Evolutionary conservation across 2,888 invertebrate genomes (phyloP).

Genomic region (Acrobasis consociella): DNA sequence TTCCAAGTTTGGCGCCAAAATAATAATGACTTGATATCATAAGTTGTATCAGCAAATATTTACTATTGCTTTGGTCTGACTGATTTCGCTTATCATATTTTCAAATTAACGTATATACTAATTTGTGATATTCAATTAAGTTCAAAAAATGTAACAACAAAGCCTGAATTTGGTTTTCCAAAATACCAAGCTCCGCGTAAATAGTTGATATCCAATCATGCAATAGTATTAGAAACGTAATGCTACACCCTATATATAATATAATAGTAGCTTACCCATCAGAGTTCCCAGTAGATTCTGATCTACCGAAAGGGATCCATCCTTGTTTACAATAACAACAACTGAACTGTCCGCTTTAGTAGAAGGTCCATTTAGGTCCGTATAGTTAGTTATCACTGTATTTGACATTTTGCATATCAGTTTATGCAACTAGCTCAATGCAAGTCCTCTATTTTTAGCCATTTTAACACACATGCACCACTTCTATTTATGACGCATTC

Average conservation of each 20-base stretch:
- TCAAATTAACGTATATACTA: too few species aligned
- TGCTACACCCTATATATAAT: neutral
- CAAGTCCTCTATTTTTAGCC: constrained; percentile 74
- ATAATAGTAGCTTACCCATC: constrained; percentile 83
- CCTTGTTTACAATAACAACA: constrained; percentile 93
- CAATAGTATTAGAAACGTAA: neutral
- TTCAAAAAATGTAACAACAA: too few species aligned
- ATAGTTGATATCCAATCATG: too few species aligned
- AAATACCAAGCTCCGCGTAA: too few species aligned
- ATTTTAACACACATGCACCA: constrained; percentile 64
- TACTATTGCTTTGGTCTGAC: too few species aligned
- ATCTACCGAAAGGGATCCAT: constrained; percentile 92
- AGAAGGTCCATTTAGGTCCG: constrained; percentile 78
- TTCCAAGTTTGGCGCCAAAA: neutral
- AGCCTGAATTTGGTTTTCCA: too few species aligned
- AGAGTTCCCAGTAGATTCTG: constrained; percentile 90
- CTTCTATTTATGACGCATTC: constrained; percentile 73
- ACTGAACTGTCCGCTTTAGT: constrained; percentile 86
- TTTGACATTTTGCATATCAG: constrained; percentile 76
- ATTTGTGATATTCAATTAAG: too few species aligned
- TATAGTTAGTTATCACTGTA: constrained; percentile 80
- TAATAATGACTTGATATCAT: neutral
- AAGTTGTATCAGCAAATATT: too few species aligned
- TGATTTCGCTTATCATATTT: too few species aligned
- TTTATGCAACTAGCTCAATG: constrained; percentile 56